Percentiles rank a stretch among this genome's conserved stretches.
phyloP scores from a whole-genome alignment of 1,140 invertebrate species.

The Hyles vespertilio region DNA sequence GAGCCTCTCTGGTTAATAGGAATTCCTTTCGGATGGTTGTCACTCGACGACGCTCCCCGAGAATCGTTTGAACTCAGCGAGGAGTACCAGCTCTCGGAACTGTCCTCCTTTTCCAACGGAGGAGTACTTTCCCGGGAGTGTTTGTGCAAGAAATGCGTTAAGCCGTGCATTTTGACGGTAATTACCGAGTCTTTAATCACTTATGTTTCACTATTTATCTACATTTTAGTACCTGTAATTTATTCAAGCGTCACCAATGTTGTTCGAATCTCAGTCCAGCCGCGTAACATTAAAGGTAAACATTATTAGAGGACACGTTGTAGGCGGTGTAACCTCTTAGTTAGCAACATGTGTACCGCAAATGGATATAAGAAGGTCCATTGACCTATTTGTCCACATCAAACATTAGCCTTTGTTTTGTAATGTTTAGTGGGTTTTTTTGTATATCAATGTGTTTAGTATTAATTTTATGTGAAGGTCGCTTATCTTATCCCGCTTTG shows the following conservation, averaged over 20 bases:
- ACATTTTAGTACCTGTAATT: conserved; percentile 4
- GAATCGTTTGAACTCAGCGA: conserved; percentile 42
- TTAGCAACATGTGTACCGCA: background rate
- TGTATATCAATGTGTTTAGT: too few relatives aligned
- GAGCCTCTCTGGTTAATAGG: conserved; percentile 46
- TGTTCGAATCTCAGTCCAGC: conserved; percentile 1
- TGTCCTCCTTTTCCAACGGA: conserved; percentile 43
- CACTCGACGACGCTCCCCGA: conserved; percentile 25
- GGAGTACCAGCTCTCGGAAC: conserved; percentile 50
- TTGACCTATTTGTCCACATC: background rate
- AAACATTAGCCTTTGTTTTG: conserved; percentile 6
- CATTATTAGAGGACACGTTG: background rate
- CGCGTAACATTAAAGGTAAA: background rate
- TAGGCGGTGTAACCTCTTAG: background rate
- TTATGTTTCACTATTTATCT: background rate
- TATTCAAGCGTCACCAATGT: background rate
- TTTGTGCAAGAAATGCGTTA: conserved; percentile 57
- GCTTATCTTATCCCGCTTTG: background rate
- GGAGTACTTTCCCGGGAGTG: conserved; percentile 51
- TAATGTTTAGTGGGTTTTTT: too few relatives aligned
- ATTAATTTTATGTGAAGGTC: conserved; percentile 7
- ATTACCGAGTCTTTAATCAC: conserved; percentile 1
- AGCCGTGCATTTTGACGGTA: conserved; percentile 50
- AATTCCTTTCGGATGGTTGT: conserved; percentile 34
- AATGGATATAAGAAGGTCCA: conserved; percentile 2